Evolutionary conservation across 2,888 invertebrate genomes (phyloP).

Genomic region (Celastrina argiolus): DNA sequence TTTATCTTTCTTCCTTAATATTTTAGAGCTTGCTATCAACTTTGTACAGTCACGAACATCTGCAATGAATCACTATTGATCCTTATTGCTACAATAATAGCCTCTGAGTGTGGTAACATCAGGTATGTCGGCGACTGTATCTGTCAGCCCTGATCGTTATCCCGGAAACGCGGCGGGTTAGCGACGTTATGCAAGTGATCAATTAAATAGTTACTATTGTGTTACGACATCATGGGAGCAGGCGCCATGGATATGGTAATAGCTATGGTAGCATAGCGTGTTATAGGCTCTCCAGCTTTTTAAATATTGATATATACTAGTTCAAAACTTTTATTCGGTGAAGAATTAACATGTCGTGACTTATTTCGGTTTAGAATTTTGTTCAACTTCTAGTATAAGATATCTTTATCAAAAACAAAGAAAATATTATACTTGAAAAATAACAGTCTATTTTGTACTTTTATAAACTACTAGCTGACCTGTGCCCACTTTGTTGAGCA

Average conservation of each 20-base stretch:
- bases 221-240: constrained; percentile 60
- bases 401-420: no score
- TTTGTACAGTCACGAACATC: no score
- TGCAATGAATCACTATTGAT: no score
- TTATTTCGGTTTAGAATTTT: no score
- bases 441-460: no score
- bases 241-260: constrained; percentile 35
- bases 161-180: constrained; percentile 59
- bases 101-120: background rate
- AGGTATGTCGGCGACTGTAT: background rate
- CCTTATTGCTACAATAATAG: background rate
- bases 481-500: no score
- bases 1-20: no score
- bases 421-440: background rate
- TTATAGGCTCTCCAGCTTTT: background rate
- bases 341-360: background rate
- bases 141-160: constrained; percentile 41
- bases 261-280: background rate
- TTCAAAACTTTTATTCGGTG: background rate
- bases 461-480: no score
- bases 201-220: constrained; percentile 67
- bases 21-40: no score
- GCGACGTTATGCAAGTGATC: constrained; percentile 65
- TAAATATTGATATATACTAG: background rate
- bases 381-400: no score